Base-by-base conservation (phyloP, 2,888 invertebrate species). In the Helicoverpa assulta region DNA sequence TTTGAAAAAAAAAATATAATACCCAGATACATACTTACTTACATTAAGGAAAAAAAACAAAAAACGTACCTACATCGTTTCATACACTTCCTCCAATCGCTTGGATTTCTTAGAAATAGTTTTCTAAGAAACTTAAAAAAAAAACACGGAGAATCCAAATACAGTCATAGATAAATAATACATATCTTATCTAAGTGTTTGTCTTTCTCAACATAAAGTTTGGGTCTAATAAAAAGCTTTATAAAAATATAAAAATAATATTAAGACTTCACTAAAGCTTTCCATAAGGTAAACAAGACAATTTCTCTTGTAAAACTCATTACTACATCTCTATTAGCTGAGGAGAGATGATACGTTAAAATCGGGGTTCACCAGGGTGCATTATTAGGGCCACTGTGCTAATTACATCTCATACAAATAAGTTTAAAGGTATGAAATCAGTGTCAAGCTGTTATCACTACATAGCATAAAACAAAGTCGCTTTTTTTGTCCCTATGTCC, bases 201-300 rank as follows among this genome's bases (percentile, higher is more conserved):
- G 8, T 6, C 33, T 33, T 33, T 8, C 33, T 33, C 8, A 33
- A 33, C 40, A 40, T 3, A 10, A 40, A 40, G 10, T 26, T 26
- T 26, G 26, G 26, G 26, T 26, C 2, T 26, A 26, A 40, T 14
- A 40, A 40, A 26, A 26, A 16, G 10, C 10, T 4, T 14, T 4
- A 21, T 53, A 6, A 16, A 33, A n/a, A n/a, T 10, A 29, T 4
- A 6, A 16, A 52, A 37, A 40, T n/a, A n/a, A n/a, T n/a, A n/a
- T n/a, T n/a, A n/a, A 19, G 58, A 56, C 50, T 74, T 67, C 21
- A 21, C 40, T 53, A 19, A 61, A 37, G 56, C 62, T 19, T 74
- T 63, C 8, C 59, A 74, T 18, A 26, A 19, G 18, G 14, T 47
- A 2, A 21, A 50, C 21, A n/a, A 53, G 12, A 33, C 10, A 47